Evolutionary conservation across 2,113 vertebrate genomes (phyloP).

Genomic region (Nerophis lumbriciformis): DNA sequence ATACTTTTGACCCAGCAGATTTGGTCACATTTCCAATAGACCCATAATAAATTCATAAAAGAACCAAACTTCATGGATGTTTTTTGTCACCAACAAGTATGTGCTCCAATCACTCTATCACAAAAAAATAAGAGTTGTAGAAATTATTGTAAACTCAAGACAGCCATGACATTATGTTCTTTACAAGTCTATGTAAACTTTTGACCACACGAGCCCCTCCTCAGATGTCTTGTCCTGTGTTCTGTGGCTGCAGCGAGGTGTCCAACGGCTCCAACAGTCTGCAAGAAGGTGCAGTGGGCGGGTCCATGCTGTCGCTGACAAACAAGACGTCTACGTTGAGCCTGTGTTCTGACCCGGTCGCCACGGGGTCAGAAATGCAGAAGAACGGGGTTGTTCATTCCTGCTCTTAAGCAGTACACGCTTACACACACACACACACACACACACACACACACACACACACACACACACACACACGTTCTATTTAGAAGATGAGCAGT

Average conservation of each 20-base stretch:
- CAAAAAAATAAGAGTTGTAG: too few species aligned
- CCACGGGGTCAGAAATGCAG: conserved; percentile 78
- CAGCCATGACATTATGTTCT: too few species aligned
- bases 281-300: conserved; percentile 74
- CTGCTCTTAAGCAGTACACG: conserved; percentile 74
- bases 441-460: conserved; percentile 18
- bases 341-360: conserved; percentile 80
- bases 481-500: conserved; percentile 80
- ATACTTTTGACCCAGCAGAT: too few species aligned
- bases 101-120: too few species aligned
- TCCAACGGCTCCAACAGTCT: conserved; percentile 86
- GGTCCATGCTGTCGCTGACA: conserved; percentile 79
- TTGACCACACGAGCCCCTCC: background rate
- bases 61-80: too few species aligned
- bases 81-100: too few species aligned
- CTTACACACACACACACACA: conserved; percentile 21
- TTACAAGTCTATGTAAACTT: too few species aligned
- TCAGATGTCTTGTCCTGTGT: conserved; percentile 2
- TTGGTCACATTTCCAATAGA: too few species aligned
- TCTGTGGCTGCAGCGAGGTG: conserved; percentile 75
- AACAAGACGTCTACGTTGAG: conserved; percentile 83
- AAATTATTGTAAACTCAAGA: too few species aligned
- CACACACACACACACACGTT: conserved; percentile 62
- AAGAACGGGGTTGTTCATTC: conserved; percentile 80
- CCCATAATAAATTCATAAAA: too few species aligned